Percentiles rank a stretch among this genome's conserved stretches.
phyloP scores from a whole-genome alignment of 2,797 vertebrate species.

The Chromobotia macracanthus region DNA sequence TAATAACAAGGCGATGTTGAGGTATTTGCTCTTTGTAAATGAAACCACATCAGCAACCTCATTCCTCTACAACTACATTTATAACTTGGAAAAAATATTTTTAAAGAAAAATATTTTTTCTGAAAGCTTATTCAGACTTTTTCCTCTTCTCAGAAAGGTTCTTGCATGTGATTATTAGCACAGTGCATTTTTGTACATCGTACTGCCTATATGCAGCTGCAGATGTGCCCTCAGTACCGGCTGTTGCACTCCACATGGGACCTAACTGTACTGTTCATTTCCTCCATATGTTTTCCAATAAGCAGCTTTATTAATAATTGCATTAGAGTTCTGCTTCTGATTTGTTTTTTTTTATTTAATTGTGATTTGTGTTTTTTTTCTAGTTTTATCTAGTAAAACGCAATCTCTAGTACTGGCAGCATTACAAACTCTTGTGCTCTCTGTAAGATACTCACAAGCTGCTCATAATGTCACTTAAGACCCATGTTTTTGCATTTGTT shows the following conservation, averaged over 20 bases:
- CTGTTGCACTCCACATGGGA: background rate
- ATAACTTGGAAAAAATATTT: too few species aligned
- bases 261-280: background rate
- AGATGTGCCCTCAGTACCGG: slow-evolving; percentile 7
- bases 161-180: background rate
- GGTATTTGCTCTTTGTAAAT: background rate
- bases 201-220: background rate
- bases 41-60: background rate
- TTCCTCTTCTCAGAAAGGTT: background rate
- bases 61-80: too few species aligned
- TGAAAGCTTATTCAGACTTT: background rate
- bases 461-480: background rate
- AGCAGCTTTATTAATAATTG: background rate
- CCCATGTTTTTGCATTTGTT: slow-evolving; percentile 30
- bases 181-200: background rate
- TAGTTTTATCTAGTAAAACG: too few species aligned
- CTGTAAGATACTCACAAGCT: background rate
- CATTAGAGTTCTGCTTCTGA: background rate
- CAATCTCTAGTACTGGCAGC: too few species aligned
- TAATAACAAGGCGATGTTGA: background rate
- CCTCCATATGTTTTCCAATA: slow-evolving; percentile 3
- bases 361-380: too few species aligned
- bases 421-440: too few species aligned
- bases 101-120: background rate
- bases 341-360: background rate